phyloP scores from a whole-genome alignment of 2,113 vertebrate genomes.

The Triplophysa rosa region DNA sequence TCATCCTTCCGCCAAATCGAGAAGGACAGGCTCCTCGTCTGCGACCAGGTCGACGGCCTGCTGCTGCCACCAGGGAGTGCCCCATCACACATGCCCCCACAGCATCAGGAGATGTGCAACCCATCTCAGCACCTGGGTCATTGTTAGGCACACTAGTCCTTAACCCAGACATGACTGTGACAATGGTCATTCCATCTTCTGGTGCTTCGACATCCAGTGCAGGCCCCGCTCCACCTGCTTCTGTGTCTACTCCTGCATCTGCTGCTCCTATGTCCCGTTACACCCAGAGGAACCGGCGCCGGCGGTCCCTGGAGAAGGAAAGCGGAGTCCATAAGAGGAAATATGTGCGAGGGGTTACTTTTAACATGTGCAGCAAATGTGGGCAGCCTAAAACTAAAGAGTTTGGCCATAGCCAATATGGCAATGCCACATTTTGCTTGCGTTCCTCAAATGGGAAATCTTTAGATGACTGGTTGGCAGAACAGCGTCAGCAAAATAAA shows the following conservation, averaged over 20 bases:
- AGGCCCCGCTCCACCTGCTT: background rate
- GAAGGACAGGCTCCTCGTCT: slow-evolving; percentile 13
- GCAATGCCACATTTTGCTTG: slow-evolving; percentile 18
- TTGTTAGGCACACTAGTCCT: slow-evolving; percentile 3
- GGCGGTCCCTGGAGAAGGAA: background rate
- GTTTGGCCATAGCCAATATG: slow-evolving; percentile 9
- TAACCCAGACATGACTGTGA: slow-evolving; percentile 7
- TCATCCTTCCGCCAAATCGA: slow-evolving; percentile 16
- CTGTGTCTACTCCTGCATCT: background rate
- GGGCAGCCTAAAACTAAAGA: background rate
- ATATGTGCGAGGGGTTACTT: background rate
- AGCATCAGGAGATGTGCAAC: slow-evolving; percentile 1
- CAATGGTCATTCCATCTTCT: background rate
- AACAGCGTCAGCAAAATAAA: background rate
- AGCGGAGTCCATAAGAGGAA: background rate
- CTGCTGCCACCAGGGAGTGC: background rate
- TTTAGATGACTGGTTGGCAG: slow-evolving; percentile 10
- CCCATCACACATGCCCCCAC: background rate
- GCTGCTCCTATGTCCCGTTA: background rate
- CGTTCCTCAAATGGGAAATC: background rate
- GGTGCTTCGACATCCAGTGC: background rate
- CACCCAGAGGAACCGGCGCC: background rate
- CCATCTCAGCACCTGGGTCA: background rate
- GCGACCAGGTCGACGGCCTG: slow-evolving; percentile 2
- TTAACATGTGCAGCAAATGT: slow-evolving; percentile 7